These are phyloP conservation scores for Arbacia lixula DNA, from an alignment of 53 echinoderm and acorn worm genomes.

Conservation along the genomic window DNA sequence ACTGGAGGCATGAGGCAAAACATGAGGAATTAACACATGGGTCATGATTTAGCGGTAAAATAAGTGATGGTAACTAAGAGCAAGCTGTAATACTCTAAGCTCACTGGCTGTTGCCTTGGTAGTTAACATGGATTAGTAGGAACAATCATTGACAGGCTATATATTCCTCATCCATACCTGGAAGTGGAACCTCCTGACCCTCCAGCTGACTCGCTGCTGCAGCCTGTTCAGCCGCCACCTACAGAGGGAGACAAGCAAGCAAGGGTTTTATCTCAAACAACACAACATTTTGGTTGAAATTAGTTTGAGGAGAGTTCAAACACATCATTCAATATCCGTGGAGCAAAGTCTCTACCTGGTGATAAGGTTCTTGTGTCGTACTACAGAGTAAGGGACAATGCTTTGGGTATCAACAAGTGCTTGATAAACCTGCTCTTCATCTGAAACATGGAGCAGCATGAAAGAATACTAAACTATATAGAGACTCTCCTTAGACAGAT, in stretches of 20 bases:
- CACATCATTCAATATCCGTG: constrained; percentile 26
- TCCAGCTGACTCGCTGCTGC: constrained; percentile 11
- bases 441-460: not conserved
- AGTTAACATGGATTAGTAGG: no score
- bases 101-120: no score
- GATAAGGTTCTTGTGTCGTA: constrained; percentile 22
- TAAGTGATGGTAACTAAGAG: no score
- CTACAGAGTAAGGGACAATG: constrained; percentile 26
- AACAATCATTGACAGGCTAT: no score
- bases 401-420: not conserved
- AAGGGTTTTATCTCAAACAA: not conserved
- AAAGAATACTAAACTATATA: constrained; percentile 45
- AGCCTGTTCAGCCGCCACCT: constrained; percentile 15
- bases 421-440: constrained; percentile 19
- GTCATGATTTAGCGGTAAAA: no score
- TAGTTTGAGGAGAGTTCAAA: constrained; percentile 25
- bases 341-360: constrained; percentile 4
- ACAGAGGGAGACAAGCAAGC: not conserved
- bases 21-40: no score
- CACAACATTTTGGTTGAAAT: no score
- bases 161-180: constrained; percentile 26
- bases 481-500: constrained; percentile 21
- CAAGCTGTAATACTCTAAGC: no score
- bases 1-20: no score
- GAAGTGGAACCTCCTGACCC: not conserved